Conservation (phyloP, 2,797 vertebrate genomes). For the Octomys mimax region DNA sequence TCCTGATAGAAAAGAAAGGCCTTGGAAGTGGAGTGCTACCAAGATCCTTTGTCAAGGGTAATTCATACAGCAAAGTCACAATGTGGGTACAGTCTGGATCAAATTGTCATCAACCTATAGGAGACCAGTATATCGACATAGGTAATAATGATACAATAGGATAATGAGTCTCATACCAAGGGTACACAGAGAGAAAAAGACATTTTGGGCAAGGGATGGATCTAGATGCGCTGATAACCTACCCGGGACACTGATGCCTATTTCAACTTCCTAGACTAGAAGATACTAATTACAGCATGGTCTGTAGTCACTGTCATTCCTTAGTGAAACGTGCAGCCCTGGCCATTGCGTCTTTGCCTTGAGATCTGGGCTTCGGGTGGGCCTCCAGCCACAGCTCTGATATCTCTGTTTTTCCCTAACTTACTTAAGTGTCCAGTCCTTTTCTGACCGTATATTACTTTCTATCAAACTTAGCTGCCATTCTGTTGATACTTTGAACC, state of each 20-base stretch:
- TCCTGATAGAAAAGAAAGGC: background rate
- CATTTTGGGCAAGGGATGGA: background rate
- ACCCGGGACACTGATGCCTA: background rate
- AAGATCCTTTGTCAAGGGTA: background rate
- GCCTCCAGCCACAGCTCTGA: background rate
- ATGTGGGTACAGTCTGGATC: background rate
- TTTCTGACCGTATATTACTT: background rate
- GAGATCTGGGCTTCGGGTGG: background rate
- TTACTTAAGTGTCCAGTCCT: background rate
- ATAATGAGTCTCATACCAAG: background rate
- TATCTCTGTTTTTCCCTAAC: background rate
- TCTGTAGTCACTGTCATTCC: background rate
- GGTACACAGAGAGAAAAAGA: background rate
- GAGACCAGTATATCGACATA: background rate
- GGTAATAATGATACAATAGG: background rate
- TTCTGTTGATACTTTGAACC: background rate
- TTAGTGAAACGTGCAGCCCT: background rate
- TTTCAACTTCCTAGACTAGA: background rate
- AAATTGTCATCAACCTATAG: background rate
- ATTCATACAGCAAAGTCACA: background rate
- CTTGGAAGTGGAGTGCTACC: background rate
- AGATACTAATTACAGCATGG: background rate
- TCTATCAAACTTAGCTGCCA: background rate
- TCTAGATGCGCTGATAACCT: background rate
- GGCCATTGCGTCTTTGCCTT: no score